These are phyloP conservation scores for Synanthedon andrenaeformis DNA, from an alignment of 2,888 invertebrate species.

Conservation along the genomic window DNA sequence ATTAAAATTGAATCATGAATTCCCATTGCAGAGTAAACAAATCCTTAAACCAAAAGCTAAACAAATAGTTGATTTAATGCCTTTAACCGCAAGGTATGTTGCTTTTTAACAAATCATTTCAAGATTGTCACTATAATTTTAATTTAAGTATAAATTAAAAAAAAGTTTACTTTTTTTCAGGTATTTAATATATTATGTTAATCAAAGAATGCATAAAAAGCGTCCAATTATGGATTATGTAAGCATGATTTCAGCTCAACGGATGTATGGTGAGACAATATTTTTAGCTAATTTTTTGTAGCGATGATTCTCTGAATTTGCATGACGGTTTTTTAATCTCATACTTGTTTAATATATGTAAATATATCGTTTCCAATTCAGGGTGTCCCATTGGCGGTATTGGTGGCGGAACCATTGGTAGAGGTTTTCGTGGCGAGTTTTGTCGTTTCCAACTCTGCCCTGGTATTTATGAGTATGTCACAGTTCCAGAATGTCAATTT, in stretches of 20 bases:
- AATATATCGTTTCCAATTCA: slow-evolving; percentile 24
- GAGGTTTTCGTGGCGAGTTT: slow-evolving; percentile 93
- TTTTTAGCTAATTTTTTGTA: neutral
- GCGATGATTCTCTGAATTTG: too few relatives aligned
- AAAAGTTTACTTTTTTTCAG: too few relatives aligned
- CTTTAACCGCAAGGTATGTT: slow-evolving; percentile 76
- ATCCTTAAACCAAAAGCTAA: slow-evolving; percentile 73
- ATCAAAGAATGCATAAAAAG: slow-evolving; percentile 72
- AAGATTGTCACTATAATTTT: neutral
- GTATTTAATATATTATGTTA: slow-evolving; percentile 78
- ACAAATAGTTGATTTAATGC: slow-evolving; percentile 78
- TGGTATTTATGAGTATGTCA: slow-evolving; percentile 88
- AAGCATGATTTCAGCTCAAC: slow-evolving; percentile 76
- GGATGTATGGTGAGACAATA: slow-evolving; percentile 80
- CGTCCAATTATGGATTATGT: slow-evolving; percentile 85
- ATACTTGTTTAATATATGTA: too few relatives aligned
- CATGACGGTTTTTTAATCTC: too few relatives aligned
- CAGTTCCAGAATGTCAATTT: slow-evolving; percentile 88
- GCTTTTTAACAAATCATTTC: neutral
- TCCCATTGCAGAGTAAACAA: slow-evolving; percentile 79
- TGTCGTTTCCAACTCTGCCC: slow-evolving; percentile 91
- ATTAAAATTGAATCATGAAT: slow-evolving; percentile 79
- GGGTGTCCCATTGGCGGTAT: slow-evolving; percentile 73
- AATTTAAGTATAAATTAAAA: too few relatives aligned
- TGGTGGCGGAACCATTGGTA: slow-evolving; percentile 80